phyloP scores from a whole-genome alignment of 1,140 invertebrate species.

The Ylistrum balloti region DNA sequence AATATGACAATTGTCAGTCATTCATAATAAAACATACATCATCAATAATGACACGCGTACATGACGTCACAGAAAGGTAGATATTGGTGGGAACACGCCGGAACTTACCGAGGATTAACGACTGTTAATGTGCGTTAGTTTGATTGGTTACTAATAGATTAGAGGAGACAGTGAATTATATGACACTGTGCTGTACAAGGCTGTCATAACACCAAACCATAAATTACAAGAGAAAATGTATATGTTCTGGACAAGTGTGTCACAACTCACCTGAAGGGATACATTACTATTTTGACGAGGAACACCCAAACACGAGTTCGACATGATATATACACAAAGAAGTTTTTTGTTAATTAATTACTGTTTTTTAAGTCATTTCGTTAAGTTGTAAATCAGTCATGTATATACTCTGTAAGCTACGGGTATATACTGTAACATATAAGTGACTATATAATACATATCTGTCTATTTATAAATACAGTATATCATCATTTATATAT shows the following conservation, averaged over 20 bases:
- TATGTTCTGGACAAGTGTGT: not conserved
- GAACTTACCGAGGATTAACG: not conserved
- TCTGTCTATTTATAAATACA: too few species aligned
- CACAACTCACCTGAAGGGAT: constrained; percentile 22
- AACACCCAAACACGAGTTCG: constrained; percentile 21
- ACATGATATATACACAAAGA: not conserved
- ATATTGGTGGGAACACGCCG: not conserved
- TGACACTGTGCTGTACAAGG: not conserved
- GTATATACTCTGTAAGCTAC: too few species aligned
- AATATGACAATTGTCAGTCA: constrained; percentile 39
- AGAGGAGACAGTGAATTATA: constrained; percentile 8
- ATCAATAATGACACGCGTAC: not conserved
- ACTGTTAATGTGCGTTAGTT: constrained; percentile 19
- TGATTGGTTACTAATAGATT: constrained; percentile 40
- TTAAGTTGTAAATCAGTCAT: too few species aligned
- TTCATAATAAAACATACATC: not conserved
- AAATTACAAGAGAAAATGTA: not conserved
- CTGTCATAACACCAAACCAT: not conserved
- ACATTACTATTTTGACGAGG: constrained; percentile 11
- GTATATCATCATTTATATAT: too few species aligned
- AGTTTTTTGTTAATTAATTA: not conserved
- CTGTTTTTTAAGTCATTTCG: not conserved
- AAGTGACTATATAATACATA: too few species aligned
- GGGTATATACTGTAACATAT: too few species aligned
- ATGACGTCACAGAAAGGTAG: not conserved